These are phyloP conservation scores for Dipodomys ordii DNA, from an alignment of 2,113 vertebrate genomes.

Conservation along the genomic window DNA sequence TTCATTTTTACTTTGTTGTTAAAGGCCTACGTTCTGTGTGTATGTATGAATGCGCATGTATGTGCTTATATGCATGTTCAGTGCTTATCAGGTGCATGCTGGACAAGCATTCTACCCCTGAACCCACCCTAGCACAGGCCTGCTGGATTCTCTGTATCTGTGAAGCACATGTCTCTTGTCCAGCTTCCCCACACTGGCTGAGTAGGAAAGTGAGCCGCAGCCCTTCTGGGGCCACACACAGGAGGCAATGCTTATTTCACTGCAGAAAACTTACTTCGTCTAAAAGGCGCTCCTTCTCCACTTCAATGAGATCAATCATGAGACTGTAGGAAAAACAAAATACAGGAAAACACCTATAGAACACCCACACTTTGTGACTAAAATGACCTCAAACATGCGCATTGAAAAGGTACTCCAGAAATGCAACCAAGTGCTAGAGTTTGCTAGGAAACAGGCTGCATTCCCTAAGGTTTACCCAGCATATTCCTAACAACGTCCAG, in stretches of 20 bases:
- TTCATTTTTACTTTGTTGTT: neutral
- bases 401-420: constrained; percentile 14
- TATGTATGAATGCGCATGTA: no score
- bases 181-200: neutral
- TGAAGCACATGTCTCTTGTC: neutral
- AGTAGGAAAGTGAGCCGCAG: neutral
- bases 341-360: constrained; percentile 59
- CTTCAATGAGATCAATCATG: constrained; percentile 90
- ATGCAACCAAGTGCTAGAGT: neutral
- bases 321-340: constrained; percentile 86
- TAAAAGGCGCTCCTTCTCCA: constrained; percentile 92
- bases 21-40: neutral
- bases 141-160: neutral
- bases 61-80: no score
- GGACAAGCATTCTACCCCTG: neutral
- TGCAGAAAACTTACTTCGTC: constrained; percentile 90
- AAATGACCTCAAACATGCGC: neutral
- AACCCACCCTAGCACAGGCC: neutral
- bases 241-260: neutral
- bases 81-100: neutral
- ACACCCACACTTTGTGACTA: constrained; percentile 17
- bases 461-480: neutral
- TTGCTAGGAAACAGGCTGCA: neutral
- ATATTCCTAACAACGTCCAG: neutral
- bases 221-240: neutral